A percentile compares a stretch with the other conserved stretches of the same genome.
Conservation (phyloP, 2,113 vertebrate species). For the Rhizomys pruinosus region DNA sequence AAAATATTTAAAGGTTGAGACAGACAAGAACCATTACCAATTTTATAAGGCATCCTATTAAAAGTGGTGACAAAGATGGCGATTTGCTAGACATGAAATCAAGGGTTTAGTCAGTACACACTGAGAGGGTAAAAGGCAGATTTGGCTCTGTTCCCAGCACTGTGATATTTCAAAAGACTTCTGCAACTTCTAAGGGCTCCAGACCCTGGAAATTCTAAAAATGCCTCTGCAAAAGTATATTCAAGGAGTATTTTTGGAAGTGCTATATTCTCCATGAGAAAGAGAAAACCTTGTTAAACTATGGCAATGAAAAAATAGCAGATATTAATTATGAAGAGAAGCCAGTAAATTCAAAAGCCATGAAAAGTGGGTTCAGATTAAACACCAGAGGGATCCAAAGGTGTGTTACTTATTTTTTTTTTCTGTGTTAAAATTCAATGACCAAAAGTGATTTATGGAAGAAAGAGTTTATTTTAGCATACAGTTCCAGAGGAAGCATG, state of each 20-base stretch:
- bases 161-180: neutral
- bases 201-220: conserved; percentile 13
- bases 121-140: neutral
- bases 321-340: conserved; percentile 19
- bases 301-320: neutral
- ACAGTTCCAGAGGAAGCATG: no score
- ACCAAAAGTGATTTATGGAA: no score
- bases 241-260: neutral
- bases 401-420: neutral
- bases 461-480: no score
- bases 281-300: neutral
- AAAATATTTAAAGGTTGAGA: conserved; percentile 22
- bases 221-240: neutral
- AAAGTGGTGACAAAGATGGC: neutral
- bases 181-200: neutral
- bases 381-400: neutral
- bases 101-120: neutral
- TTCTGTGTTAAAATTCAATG: no score
- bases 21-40: neutral
- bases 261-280: neutral
- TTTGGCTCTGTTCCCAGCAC: neutral
- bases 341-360: neutral
- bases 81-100: neutral
- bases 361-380: neutral
- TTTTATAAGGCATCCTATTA: neutral